Base-by-base conservation (phyloP, 2,113 vertebrate species). In the Hippoglossus stenolepis region DNA sequence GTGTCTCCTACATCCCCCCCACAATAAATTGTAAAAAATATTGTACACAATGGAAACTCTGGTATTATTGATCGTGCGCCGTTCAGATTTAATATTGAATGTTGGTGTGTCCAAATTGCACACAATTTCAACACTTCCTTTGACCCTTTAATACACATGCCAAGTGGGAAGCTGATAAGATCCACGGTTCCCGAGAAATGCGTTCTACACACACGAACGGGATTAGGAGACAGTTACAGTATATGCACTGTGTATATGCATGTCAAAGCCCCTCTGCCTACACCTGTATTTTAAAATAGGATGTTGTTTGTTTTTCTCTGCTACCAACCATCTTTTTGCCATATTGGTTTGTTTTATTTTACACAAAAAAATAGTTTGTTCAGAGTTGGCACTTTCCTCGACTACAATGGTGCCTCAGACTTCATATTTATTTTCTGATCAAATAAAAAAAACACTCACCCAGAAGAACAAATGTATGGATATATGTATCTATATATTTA, bases 381-480 rank as follows among this genome's bases (percentile, higher is more conserved):
- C 68, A 9, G 47, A 47, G 51, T 71, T 56, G 24, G 75, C 75
- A 73, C 21, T 79, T 82, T 79, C 28, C 61, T 72, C 35, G 17
- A 51, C 49, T 51, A 8, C 49, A 18, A n/a, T 21, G 51, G 7
- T n/a, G 61, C 54, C n/a, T 23, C 54, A n/a, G 20, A 2, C 69
- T 77, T 69, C 62, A 31, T 59, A 14, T 69, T 63, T 43, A 43
- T 82, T 87, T 67, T 79, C 24, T 62, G 38, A 72, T 78, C 4
- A 49, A 61, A 54, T 54, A n/a, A n/a, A 8, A 31, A 45, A 38
- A 35, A 54, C 35, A 65, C 12, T 63, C 28, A 0, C 24, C 40
- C 14, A 12, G 49, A 4, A 35, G 13, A 69, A 47, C 6, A 9
- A 10, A n/a, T 21, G 20, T 54, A 8, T 20, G 51, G 2, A 54